Conservation (phyloP, 2,113 vertebrate species). For the Apteryx owenii region DNA sequence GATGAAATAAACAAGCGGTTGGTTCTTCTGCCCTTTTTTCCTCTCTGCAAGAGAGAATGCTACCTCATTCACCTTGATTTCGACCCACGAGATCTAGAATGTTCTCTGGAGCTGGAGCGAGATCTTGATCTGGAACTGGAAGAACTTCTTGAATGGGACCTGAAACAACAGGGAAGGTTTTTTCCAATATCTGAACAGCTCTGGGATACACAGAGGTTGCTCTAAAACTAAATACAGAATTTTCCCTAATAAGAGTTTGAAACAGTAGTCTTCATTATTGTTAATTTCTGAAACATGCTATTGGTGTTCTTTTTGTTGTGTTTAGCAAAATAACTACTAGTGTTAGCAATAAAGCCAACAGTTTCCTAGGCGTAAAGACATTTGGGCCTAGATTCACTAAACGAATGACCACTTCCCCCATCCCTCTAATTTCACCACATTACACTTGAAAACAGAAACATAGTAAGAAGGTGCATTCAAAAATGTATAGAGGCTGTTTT, state of each 20-base stretch:
- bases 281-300: not conserved
- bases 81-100: conserved; percentile 89
- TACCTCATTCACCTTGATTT: conserved; percentile 99
- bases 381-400: not conserved
- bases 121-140: conserved; percentile 97
- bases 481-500: not conserved
- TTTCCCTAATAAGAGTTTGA: not conserved
- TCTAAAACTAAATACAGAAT: conserved; percentile 22
- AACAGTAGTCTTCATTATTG: not conserved
- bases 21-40: conserved; percentile 71
- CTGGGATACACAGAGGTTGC: conserved; percentile 36
- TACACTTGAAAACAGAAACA: not conserved
- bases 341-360: not conserved
- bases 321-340: not conserved
- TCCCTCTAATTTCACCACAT: not conserved
- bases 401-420: not conserved
- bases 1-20: conserved; percentile 52
- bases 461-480: not conserved
- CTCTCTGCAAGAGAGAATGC: conserved; percentile 89
- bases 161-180: conserved; percentile 87
- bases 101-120: conserved; percentile 89
- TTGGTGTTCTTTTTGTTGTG: not conserved
- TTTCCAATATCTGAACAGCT: conserved; percentile 65
- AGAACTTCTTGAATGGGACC: conserved; percentile 95
- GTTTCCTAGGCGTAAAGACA: not conserved